These are phyloP conservation scores for Colletes collaris DNA, from an alignment of 2,888 invertebrate species.

Conservation along the genomic window DNA sequence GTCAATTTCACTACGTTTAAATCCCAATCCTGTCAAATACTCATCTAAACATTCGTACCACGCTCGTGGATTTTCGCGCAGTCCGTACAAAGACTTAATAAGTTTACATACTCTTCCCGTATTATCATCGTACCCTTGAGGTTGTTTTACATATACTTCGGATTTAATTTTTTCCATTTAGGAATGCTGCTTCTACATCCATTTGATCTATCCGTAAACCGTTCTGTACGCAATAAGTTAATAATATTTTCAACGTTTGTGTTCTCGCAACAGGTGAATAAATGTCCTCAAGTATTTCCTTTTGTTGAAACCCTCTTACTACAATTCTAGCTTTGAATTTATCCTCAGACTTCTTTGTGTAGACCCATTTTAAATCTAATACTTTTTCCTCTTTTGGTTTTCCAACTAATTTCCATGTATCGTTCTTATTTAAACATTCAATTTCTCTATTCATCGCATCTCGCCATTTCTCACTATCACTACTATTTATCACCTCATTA, in stretches of 20 bases:
- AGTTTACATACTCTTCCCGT: background rate
- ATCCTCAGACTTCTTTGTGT: background rate
- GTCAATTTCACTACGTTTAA: too few species aligned
- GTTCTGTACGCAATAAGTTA: slow-evolving; percentile 26
- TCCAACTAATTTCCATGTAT: background rate
- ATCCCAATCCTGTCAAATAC: too few species aligned
- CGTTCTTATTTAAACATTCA: too few species aligned
- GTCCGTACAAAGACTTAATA: background rate
- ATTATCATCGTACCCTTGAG: slow-evolving; percentile 12
- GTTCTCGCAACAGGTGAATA: slow-evolving; percentile 32
- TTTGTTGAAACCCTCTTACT: slow-evolving; percentile 44
- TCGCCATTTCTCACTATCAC: slow-evolving; percentile 28
- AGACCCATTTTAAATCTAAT: slow-evolving; percentile 47
- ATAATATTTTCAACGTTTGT: slow-evolving; percentile 24
- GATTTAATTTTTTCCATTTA: slow-evolving; percentile 10
- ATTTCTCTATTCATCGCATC: slow-evolving; percentile 43
- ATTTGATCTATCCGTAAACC: slow-evolving; percentile 28
- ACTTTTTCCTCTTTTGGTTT: slow-evolving; percentile 15
- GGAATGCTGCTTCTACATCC: slow-evolving; percentile 6
- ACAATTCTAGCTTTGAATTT: slow-evolving; percentile 43
- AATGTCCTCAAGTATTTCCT: slow-evolving; percentile 23
- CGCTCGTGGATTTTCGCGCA: slow-evolving; percentile 8
- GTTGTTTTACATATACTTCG: slow-evolving; percentile 12
- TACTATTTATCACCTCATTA: slow-evolving; percentile 30
- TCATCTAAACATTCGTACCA: slow-evolving; percentile 13